Evolutionary conservation across 30 jellyfish, hydroid and myxozoan genomes (phyloP), one percentile per base, ranked within the genome.

Genomic region (Mastigias papua): DNA sequence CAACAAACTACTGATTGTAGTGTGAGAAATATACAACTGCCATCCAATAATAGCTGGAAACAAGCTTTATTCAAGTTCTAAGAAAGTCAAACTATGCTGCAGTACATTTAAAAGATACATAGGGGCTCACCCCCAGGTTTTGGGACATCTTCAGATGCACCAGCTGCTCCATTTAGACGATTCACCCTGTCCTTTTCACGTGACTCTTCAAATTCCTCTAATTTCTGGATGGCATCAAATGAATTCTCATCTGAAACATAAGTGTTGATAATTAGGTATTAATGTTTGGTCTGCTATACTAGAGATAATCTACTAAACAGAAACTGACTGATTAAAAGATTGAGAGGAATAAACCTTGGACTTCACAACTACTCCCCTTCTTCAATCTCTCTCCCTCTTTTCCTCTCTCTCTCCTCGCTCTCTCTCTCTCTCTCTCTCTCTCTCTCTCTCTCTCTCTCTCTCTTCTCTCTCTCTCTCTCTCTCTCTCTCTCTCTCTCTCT

Each of bases 61-160:
- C 30, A 9, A 5, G n/a, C 17, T 60, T 21, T 60, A 21, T 22
- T 7, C 72, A 60, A 60, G 8, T 60, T 60, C 8, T 22, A 5
- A 9, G 11, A 60, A 19, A 5, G 17, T 5, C 6, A 22, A 21
- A 21, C 9, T 60, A 22, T 0, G 33, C 6, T 22, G 9, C 8
- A 5, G 72, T 27, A 5, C 8, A 60, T 9, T 5, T 5, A 60
- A 10, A 9, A 60, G 72, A 21, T 60, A 27, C 30, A n/a, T n/a
- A n/a, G n/a, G n/a, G n/a, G n/a, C n/a, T 60, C 68, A 83, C 92
- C 86, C 23, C 92, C 92, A 51, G 73, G 60, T 29, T 22, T 25
- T 1, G 86, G 86, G 34, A 83, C 50, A 48, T 69, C 66, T 11
- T 80, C 86, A 22, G 4, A 1, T n/a, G 31, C 73, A 15, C 31